Evolutionary conservation across 2,888 invertebrate species (phyloP).

Genomic region (Chymomyza caudatula): DNA sequence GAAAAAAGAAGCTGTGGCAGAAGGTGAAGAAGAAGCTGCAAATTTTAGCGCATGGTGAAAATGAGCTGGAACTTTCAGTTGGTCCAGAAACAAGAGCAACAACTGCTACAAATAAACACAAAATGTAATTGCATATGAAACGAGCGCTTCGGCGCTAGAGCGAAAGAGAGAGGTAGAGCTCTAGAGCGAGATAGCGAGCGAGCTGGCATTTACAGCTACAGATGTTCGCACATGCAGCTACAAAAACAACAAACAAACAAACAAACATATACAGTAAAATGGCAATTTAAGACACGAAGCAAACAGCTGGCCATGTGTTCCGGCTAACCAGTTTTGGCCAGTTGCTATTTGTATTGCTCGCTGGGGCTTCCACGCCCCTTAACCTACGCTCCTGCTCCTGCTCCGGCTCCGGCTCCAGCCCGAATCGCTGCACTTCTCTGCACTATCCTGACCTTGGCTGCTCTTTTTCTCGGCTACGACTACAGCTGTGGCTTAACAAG

Average conservation of each 20-base stretch:
- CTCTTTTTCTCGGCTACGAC: neutral
- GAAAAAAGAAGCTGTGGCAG: neutral
- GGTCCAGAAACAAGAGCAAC: neutral
- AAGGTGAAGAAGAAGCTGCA: neutral
- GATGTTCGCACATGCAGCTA: neutral
- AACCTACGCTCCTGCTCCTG: no score
- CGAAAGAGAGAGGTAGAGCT: neutral
- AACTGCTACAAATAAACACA: constrained; percentile 60
- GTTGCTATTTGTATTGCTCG: constrained; percentile 5
- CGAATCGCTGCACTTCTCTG: neutral
- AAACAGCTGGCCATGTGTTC: neutral
- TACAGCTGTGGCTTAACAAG: neutral
- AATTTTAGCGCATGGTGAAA: neutral
- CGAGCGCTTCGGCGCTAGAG: no score
- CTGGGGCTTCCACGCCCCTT: neutral
- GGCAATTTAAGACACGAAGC: neutral
- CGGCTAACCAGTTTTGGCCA: neutral
- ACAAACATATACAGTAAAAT: neutral
- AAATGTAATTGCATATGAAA: constrained; percentile 52
- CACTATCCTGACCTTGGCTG: neutral
- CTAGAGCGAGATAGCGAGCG: neutral
- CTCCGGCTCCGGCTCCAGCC: no score
- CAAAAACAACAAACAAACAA: neutral
- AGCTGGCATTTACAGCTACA: neutral
- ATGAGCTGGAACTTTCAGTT: neutral